Base-by-base conservation (phyloP, 2,113 vertebrate species). In the Bostrychus sinensis region DNA sequence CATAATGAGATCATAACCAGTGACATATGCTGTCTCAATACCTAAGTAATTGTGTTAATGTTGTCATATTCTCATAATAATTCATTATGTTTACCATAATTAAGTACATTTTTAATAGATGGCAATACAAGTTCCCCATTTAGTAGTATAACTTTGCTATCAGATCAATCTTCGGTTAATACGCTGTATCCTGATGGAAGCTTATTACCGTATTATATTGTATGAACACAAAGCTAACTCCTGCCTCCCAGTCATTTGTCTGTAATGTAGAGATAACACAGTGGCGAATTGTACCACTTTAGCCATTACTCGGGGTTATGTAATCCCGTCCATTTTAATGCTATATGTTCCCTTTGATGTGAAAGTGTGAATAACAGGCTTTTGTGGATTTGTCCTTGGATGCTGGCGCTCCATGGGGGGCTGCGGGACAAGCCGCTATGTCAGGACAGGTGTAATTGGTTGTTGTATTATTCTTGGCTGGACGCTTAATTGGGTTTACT, bases 391-490 rank as follows among this genome's bases (percentile, higher is more conserved):
- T 63, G 46, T 55, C 57, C 64, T 68, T 77, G 61, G 53, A 48
- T 66, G 30, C 16, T 56, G 34, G 25, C 19, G 38, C 54, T 2
- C 56, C n/a, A 19, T 14, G 19, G 39, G 46, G 56, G 46, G 50
- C 34, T 36, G 48, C 14, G 6, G 11, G 59, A 20, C 75, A 66
- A 71, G 62, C 19, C 19, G 0, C 38, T 36, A 23, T 8, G 58
- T 22, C 62, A 23, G 55, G 77, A 54, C 72, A 81, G 62, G 26
- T 83, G 76, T 78, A 78, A 81, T 54, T 77, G 63, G 19, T 42
- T 0, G 1, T 30, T 55, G 65, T 48, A 43, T 82, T 74, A 66
- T 62, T 70, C 65, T 55, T 50, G 46, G 37, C 5, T 28, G n/a
- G 6, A 5, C 37, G 25, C 72, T 51, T 75, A 75, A 84, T 86